phyloP scores from a whole-genome alignment of 1,140 invertebrate species.

The Metaphire vulgaris region DNA sequence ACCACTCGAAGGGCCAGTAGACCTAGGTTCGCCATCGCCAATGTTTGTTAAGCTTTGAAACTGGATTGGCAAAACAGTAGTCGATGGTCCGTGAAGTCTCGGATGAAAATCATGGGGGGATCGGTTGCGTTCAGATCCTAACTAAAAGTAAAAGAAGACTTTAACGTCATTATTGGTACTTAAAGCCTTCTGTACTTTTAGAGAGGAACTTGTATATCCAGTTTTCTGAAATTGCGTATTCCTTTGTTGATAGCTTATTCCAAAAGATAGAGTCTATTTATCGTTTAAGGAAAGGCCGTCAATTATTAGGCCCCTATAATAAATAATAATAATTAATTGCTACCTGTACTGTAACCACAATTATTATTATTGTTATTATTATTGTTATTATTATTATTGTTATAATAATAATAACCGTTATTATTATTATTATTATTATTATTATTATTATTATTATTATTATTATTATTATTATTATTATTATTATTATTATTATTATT shows the following conservation, averaged over 20 bases:
- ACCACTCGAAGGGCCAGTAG: too few relatives aligned
- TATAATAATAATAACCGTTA: background rate
- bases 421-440: background rate
- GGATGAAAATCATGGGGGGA: too few relatives aligned
- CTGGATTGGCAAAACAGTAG: too few relatives aligned
- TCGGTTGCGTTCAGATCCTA: background rate
- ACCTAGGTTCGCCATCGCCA: too few relatives aligned
- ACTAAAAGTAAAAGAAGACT: conserved; percentile 1
- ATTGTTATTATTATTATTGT: background rate
- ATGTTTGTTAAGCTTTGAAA: too few relatives aligned
- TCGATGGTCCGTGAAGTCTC: too few relatives aligned
- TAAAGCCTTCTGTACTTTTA: background rate
- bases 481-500: background rate
- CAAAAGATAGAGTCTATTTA: too few relatives aligned
- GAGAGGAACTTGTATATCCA: background rate
- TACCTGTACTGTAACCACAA: background rate
- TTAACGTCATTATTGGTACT: background rate
- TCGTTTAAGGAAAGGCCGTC: too few relatives aligned
- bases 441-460: background rate
- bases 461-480: background rate
- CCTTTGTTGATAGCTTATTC: too few relatives aligned
- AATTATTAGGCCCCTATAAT: too few relatives aligned
- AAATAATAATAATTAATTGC: background rate
- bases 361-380: background rate
- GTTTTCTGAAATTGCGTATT: too few relatives aligned